Evolutionary conservation across 2,888 invertebrate species (phyloP), one percentile per base, ranked within the genome.

Genomic region (Drosophila macrospina): DNA sequence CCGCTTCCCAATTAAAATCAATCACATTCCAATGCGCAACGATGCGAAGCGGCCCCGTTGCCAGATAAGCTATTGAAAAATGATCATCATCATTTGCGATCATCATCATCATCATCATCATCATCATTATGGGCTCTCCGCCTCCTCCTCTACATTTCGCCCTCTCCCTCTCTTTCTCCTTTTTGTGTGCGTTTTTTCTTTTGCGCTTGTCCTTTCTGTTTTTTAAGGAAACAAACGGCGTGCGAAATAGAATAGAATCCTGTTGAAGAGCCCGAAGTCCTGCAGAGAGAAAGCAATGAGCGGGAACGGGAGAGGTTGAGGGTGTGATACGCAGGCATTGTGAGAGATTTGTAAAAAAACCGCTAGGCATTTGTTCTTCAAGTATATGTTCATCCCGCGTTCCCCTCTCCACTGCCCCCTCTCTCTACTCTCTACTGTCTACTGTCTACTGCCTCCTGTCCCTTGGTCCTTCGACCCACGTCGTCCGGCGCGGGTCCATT

Each of bases 351-450:
- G 55, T 60, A 39, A 42, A 56, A 88, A 78, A 88, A 88, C 87
- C 88, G 88, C 88, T 88, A 89, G 80, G 76, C 70, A 68, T 79
- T 87, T 89, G 78, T 82, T 88, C 69, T 55, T 76, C 62, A 74
- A 83, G 88, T 71, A 59, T 52, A 50, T 24, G 60, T 56, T 77
- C 79, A 59, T 81, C 71, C 85, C 81, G 81, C 78, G 85, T 74
- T 70, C 54, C 16, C 48, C 16, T 41, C 16, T 20, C 20, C 34
- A 1, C 11, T 44, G 47, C 26, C 0, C 34, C 13, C n/a, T n/a
- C n/a, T n/a, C n/a, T n/a, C n/a, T n/a, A n/a, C n/a, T n/a, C n/a
- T n/a, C n/a, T n/a, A n/a, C n/a, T n/a, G n/a, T n/a, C n/a, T n/a
- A n/a, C n/a, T n/a, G n/a, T n/a, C 20, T 3, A 1, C 20, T 4